Evolutionary conservation across 2,113 vertebrate species (phyloP).

Genomic region (Rynchops niger): DNA sequence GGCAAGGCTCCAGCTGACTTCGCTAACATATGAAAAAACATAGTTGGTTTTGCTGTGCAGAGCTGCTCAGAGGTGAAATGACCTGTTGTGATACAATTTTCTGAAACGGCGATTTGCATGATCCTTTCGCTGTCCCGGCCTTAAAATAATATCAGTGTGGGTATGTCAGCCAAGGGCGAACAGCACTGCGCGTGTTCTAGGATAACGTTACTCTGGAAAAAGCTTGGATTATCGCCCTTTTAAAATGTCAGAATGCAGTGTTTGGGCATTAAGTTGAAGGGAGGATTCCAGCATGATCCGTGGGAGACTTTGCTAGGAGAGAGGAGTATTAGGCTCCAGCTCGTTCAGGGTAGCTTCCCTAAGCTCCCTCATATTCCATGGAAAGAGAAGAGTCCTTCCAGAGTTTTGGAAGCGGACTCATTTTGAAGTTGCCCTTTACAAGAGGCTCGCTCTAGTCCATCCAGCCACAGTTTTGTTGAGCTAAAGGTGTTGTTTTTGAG

Average conservation of each 20-base stretch:
- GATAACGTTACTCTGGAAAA: not conserved
- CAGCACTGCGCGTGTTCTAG: not conserved
- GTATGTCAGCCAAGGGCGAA: not conserved
- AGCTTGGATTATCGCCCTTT: not conserved
- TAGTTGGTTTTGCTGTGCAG: not conserved
- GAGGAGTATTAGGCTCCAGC: not conserved
- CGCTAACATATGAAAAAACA: not conserved
- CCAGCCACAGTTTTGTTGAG: not conserved
- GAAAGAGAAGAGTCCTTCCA: not conserved
- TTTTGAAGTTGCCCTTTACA: not conserved
- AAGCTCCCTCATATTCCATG: not conserved
- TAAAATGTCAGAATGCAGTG: not conserved
- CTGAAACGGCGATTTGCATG: not conserved
- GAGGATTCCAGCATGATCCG: not conserved
- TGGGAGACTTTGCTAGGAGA: not conserved
- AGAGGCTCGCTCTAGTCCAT: not conserved
- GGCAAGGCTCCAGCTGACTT: slow-evolving; percentile 22
- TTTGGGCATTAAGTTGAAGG: not conserved
- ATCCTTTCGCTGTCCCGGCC: not conserved
- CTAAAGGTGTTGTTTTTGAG: not conserved
- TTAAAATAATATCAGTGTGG: not conserved
- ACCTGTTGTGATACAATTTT: rapidly evolving
- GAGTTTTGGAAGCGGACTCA: not conserved
- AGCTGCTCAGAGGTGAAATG: not conserved
- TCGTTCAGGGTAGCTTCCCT: not conserved